Evolutionary conservation across 2,888 invertebrate species (phyloP).

Genomic region (Limenitis camilla): DNA sequence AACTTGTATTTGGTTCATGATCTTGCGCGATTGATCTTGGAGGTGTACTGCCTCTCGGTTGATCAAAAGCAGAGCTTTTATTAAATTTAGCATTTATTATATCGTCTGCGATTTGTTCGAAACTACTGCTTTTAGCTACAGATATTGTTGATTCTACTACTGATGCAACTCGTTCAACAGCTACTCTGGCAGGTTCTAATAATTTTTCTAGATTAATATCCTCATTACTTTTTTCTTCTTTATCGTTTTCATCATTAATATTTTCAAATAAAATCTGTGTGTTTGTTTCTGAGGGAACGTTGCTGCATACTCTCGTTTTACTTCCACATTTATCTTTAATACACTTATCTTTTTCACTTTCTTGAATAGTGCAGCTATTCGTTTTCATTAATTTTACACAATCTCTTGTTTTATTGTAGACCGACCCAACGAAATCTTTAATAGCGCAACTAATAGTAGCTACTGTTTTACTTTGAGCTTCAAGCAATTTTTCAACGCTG

Average conservation of each 20-base stretch:
- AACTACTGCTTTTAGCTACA: constrained; percentile 4
- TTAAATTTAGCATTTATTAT: constrained; percentile 9
- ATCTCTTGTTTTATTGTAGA: constrained; percentile 39
- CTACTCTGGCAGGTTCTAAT: constrained; percentile 11
- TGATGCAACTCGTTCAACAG: constrained; percentile 7
- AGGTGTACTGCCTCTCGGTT: neutral
- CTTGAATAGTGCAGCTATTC: constrained; percentile 32
- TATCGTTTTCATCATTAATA: constrained; percentile 8
- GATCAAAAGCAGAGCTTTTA: constrained; percentile 13
- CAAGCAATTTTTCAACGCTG: constrained; percentile 18
- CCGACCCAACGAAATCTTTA: constrained; percentile 39
- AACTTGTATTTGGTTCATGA: constrained; percentile 5
- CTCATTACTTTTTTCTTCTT: constrained; percentile 4
- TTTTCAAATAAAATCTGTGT: constrained; percentile 7
- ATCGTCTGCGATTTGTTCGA: constrained; percentile 11
- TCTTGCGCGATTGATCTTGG: constrained; percentile 9
- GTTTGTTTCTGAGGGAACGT: constrained; percentile 2
- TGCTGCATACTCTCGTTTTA: constrained; percentile 13
- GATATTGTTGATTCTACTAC: constrained; percentile 10
- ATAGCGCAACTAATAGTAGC: constrained; percentile 38
- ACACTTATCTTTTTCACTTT: constrained; percentile 25
- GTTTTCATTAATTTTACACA: constrained; percentile 34
- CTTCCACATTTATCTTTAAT: constrained; percentile 14
- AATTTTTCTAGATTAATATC: constrained; percentile 5
- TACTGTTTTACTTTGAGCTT: constrained; percentile 34